Percentiles rank a stretch among this genome's conserved stretches.
Conservation (phyloP, 2,797 vertebrate species). For the Champsocephalus esox region DNA sequence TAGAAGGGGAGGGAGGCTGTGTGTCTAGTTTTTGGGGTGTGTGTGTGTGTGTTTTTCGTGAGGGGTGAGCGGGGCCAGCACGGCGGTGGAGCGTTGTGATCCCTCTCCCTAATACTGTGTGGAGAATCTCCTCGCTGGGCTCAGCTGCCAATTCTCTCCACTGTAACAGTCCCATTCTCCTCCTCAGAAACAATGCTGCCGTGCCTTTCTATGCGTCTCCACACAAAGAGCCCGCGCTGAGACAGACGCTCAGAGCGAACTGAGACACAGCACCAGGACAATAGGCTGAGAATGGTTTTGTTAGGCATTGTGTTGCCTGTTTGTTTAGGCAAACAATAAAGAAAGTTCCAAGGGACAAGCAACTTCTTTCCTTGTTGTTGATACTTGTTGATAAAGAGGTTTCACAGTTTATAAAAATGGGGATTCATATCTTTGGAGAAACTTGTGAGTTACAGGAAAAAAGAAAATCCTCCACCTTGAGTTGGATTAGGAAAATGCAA, state of each 20-base stretch:
- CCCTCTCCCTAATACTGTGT: slow-evolving; percentile 79
- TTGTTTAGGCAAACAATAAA: slow-evolving; percentile 75
- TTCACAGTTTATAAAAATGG: slow-evolving; percentile 49
- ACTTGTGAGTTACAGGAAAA: no score
- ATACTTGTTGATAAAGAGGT: slow-evolving; percentile 66
- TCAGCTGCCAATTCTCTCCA: slow-evolving; percentile 79
- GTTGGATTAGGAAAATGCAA: slow-evolving; percentile 1
- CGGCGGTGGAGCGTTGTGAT: slow-evolving; percentile 70
- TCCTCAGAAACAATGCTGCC: slow-evolving; percentile 78
- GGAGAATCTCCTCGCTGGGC: slow-evolving; percentile 81
- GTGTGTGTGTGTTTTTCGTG: slow-evolving; percentile 24
- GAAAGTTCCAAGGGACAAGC: slow-evolving; percentile 68
- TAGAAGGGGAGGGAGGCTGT: slow-evolving; percentile 58
- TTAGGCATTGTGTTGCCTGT: slow-evolving; percentile 72
- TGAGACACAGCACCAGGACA: slow-evolving; percentile 77
- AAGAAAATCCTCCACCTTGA: not conserved
- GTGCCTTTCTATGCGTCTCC: slow-evolving; percentile 69
- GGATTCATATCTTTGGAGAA: slow-evolving; percentile 33
- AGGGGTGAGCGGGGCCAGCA: slow-evolving; percentile 57
- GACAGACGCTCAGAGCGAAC: slow-evolving; percentile 76
- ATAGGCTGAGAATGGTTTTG: slow-evolving; percentile 75
- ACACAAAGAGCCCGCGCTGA: slow-evolving; percentile 78
- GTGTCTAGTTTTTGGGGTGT: slow-evolving; percentile 33
- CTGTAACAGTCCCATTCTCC: slow-evolving; percentile 80
- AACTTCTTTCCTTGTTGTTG: slow-evolving; percentile 71